A percentile compares a stretch with the other conserved stretches of the same genome.
Evolutionary conservation across 2,888 invertebrate species (phyloP).

Genomic region (Oxyteleia sp.): DNA sequence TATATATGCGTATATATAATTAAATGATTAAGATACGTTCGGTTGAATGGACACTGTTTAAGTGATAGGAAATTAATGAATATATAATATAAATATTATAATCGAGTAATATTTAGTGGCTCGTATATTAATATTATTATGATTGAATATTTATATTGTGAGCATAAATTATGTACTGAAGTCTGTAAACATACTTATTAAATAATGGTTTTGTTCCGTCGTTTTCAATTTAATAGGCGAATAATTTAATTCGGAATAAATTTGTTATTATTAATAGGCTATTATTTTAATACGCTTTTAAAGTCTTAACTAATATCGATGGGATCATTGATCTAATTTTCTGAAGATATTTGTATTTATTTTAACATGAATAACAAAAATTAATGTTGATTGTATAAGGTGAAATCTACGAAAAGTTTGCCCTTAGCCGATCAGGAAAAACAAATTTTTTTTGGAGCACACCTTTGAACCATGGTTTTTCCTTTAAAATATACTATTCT

Average conservation of each 20-base stretch:
- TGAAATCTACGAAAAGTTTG: too few species aligned
- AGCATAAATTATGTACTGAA: background rate
- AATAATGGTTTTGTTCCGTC: background rate
- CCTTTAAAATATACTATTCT: too few species aligned
- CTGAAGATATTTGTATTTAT: too few species aligned
- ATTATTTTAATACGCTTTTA: too few species aligned
- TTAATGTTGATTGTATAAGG: too few species aligned
- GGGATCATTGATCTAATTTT: too few species aligned
- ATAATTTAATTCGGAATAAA: background rate
- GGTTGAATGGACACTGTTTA: background rate
- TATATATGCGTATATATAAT: slow-evolving; percentile 12
- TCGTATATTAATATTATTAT: slow-evolving; percentile 3
- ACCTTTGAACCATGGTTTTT: too few species aligned
- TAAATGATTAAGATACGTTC: slow-evolving; percentile 29
- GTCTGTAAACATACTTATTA: background rate
- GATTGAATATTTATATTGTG: background rate
- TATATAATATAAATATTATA: slow-evolving; percentile 9
- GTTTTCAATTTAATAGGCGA: background rate
- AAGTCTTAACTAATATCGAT: too few species aligned
- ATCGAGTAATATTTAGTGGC: background rate
- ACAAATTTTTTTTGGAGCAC: too few species aligned
- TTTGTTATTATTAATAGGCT: slow-evolving; percentile 6
- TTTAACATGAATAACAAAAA: too few species aligned
- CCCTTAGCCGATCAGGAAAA: too few species aligned
- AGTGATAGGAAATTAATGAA: background rate